Evolutionary conservation across 2,888 invertebrate genomes (phyloP).

Genomic region (Amblyjoppa proteus): DNA sequence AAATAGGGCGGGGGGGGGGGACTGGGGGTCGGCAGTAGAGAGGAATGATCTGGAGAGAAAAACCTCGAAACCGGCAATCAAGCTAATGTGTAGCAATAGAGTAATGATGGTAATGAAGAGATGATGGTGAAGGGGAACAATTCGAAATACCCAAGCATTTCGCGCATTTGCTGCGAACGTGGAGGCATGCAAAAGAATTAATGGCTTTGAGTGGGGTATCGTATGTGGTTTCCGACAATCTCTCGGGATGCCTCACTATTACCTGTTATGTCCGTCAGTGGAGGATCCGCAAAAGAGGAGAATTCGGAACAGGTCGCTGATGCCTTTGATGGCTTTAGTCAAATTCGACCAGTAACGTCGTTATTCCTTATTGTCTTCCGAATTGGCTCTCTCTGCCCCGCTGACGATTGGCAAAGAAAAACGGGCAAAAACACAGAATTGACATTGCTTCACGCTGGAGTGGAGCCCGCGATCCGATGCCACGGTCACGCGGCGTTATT

Average conservation of each 20-base stretch:
- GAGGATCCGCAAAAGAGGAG: background rate
- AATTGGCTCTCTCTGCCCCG: background rate
- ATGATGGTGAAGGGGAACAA: background rate
- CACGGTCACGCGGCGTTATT: slow-evolving; percentile 51
- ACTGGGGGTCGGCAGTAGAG: background rate
- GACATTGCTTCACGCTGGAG: slow-evolving; percentile 58
- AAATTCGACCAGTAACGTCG: background rate
- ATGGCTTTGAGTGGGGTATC: background rate
- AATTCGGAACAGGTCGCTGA: background rate
- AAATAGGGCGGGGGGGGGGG: background rate
- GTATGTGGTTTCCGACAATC: background rate
- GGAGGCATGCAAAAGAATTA: background rate
- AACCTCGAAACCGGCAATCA: slow-evolving; percentile 54
- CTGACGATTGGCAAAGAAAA: background rate
- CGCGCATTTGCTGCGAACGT: background rate
- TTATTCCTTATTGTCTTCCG: background rate
- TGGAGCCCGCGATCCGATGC: slow-evolving; percentile 33
- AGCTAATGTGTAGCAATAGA: slow-evolving; percentile 50
- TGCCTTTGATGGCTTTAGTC: background rate
- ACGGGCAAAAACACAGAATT: slow-evolving; percentile 9
- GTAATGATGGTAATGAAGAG: slow-evolving; percentile 22
- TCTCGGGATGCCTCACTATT: background rate
- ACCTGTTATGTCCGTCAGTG: background rate
- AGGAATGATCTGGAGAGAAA: slow-evolving; percentile 49
- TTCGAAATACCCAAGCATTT: background rate